phyloP scores from a whole-genome alignment of 2,113 vertebrate species.

The Procavia capensis region DNA sequence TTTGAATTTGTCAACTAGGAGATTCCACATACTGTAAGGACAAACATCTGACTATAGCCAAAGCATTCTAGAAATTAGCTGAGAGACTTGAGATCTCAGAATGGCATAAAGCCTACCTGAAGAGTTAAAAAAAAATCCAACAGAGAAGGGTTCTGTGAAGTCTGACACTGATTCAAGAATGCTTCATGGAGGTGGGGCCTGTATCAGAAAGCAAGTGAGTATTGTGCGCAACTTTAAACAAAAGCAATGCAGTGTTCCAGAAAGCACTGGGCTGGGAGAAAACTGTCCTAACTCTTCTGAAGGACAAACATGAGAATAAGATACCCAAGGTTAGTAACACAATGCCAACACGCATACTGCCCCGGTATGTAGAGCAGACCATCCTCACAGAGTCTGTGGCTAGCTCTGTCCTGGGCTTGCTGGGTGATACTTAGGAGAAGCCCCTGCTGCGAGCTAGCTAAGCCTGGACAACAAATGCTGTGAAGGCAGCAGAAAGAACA shows the following conservation, averaged over 20 bases:
- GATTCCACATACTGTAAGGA: neutral
- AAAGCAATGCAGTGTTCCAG: neutral
- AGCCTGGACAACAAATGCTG: neutral
- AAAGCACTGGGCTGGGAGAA: neutral
- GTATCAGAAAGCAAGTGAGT: neutral
- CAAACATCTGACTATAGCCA: neutral
- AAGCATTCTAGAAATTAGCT: neutral
- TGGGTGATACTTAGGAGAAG: rapidly evolving
- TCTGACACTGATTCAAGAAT: neutral
- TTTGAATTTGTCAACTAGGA: neutral
- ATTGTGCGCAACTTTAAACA: too few relatives aligned
- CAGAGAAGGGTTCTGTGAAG: neutral
- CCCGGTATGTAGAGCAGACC: neutral
- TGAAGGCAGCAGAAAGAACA: neutral
- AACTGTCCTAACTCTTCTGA: neutral
- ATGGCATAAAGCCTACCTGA: neutral
- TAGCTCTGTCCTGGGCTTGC: neutral
- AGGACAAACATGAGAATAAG: neutral
- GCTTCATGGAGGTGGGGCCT: neutral
- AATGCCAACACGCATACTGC: neutral
- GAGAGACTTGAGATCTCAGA: neutral
- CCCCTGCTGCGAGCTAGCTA: neutral
- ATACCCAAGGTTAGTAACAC: neutral
- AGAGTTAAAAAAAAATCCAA: neutral
- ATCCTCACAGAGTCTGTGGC: rapidly evolving